A percentile compares a stretch with the other conserved stretches of the same genome.
Evolutionary conservation across 2,888 invertebrate genomes (phyloP).

Genomic region (Linhomoeus sp.): DNA sequence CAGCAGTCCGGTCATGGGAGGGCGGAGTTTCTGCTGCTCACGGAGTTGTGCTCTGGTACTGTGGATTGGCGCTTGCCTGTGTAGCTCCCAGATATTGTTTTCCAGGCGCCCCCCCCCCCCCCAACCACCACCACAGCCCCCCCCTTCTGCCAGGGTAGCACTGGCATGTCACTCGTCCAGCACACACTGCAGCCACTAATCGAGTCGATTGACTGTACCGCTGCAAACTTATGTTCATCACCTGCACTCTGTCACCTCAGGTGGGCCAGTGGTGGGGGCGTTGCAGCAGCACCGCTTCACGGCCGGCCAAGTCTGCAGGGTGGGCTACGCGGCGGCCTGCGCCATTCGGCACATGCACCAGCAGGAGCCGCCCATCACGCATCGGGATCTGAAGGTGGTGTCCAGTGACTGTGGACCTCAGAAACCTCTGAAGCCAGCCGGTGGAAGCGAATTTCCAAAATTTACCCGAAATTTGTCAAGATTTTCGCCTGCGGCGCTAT

Average conservation of each 20-base stretch:
- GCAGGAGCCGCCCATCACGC: conserved; percentile 70
- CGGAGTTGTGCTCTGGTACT: conserved; percentile 76
- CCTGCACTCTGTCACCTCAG: conserved; percentile 11
- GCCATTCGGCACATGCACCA: conserved; percentile 84
- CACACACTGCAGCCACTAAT: no score
- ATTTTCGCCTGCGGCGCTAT: no score
- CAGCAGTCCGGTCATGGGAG: conserved; percentile 56
- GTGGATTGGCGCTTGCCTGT: conserved; percentile 18
- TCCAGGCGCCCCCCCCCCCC: no score
- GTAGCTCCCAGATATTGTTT: conserved; percentile 1
- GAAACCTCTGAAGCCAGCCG: no score
- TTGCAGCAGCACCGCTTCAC: conserved; percentile 24
- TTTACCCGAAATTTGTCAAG: no score
- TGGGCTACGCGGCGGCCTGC: conserved; percentile 72
- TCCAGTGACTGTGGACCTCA: no score
- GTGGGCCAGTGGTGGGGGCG: conserved; percentile 29
- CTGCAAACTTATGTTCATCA: no score
- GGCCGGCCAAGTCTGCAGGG: conserved; percentile 39
- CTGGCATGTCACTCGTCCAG: no score
- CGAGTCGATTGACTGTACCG: no score
- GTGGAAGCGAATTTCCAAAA: no score
- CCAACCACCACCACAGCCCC: no score
- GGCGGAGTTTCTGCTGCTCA: conserved; percentile 71
- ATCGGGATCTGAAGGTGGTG: conserved; percentile 71
- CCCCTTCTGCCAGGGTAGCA: no score